A percentile compares a stretch with the other conserved stretches of the same genome.
Evolutionary conservation across 2,888 invertebrate genomes (phyloP).

Genomic region (Cremastinae sp.): DNA sequence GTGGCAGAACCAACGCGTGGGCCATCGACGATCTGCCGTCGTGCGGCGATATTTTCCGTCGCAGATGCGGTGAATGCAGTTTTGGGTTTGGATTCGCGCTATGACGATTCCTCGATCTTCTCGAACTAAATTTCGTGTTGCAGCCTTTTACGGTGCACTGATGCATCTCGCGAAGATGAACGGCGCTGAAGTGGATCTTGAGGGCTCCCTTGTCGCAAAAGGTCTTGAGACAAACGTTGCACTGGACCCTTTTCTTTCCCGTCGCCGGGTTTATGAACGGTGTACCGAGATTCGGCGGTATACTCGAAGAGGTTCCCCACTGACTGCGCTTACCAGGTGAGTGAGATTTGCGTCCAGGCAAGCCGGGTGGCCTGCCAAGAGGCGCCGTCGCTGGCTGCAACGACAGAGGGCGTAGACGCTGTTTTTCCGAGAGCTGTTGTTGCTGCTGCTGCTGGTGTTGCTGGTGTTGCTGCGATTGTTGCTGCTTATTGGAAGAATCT

Average conservation of each 20-base stretch:
- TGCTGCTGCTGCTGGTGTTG: slow-evolving; percentile 59
- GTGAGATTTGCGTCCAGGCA: slow-evolving; percentile 84
- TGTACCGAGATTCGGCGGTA: slow-evolving; percentile 91
- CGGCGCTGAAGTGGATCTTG: slow-evolving; percentile 99
- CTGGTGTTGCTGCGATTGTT: slow-evolving; percentile 63
- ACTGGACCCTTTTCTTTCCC: slow-evolving; percentile 98
- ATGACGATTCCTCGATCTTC: slow-evolving; percentile 96
- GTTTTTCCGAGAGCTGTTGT: slow-evolving; percentile 70
- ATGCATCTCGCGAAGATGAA: slow-evolving; percentile 99
- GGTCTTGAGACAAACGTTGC: slow-evolving; percentile 98
- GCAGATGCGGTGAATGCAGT: slow-evolving; percentile 95
- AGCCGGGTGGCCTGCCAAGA: slow-evolving; percentile 80
- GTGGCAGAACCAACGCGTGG: slow-evolving; percentile 90
- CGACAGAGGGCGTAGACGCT: slow-evolving; percentile 75
- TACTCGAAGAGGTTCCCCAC: slow-evolving; percentile 85
- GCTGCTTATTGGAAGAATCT: slow-evolving; percentile 71
- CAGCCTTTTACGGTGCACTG: slow-evolving; percentile 99
- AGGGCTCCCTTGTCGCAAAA: slow-evolving; percentile 99
- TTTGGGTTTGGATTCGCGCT: slow-evolving; percentile 99
- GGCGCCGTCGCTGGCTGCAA: slow-evolving; percentile 76
- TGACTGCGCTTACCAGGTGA: slow-evolving; percentile 87
- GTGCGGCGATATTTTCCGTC: slow-evolving; percentile 96
- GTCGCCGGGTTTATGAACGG: slow-evolving; percentile 96
- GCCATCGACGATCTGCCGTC: slow-evolving; percentile 95
- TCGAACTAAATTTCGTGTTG: slow-evolving; percentile 99